These are phyloP conservation scores for Isurus oxyrinchus DNA, from an alignment of 2,113 vertebrate genomes.

Conservation along the genomic window DNA sequence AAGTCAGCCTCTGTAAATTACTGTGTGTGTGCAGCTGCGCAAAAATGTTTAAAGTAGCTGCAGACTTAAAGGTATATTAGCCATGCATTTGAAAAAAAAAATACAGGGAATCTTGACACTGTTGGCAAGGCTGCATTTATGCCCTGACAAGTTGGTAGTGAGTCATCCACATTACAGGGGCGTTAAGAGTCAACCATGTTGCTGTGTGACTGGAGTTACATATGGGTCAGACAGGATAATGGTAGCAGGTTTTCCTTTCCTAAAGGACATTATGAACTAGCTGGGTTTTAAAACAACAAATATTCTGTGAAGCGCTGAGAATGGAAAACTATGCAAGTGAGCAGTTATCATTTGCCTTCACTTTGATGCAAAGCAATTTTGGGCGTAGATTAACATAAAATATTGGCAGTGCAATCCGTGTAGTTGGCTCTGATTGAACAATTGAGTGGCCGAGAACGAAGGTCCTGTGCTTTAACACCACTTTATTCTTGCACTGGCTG, in stretches of 20 bases:
- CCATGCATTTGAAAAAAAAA: not conserved
- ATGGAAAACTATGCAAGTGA: not conserved
- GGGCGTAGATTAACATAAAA: not conserved
- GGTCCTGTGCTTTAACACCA: not conserved
- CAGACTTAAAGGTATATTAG: not conserved
- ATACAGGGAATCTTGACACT: not conserved
- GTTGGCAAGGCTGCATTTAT: not conserved
- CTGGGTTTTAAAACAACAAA: not conserved
- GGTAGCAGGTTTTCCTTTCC: not conserved
- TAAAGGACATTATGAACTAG: not conserved
- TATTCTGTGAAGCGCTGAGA: not conserved
- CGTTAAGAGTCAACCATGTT: not conserved
- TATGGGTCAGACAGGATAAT: not conserved
- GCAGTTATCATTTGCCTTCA: not conserved
- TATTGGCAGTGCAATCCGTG: not conserved
- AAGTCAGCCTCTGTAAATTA: not conserved
- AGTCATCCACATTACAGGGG: not conserved
- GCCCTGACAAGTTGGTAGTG: not conserved
- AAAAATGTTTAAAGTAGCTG: not conserved
- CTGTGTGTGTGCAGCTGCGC: not conserved
- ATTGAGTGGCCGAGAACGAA: not conserved
- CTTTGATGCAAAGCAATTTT: not conserved
- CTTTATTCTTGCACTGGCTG: not conserved
- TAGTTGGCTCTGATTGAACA: not conserved
- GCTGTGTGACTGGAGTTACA: not conserved